Conservation (phyloP, 2,888 invertebrate species). For the Caenorhabditis virilis region DNA sequence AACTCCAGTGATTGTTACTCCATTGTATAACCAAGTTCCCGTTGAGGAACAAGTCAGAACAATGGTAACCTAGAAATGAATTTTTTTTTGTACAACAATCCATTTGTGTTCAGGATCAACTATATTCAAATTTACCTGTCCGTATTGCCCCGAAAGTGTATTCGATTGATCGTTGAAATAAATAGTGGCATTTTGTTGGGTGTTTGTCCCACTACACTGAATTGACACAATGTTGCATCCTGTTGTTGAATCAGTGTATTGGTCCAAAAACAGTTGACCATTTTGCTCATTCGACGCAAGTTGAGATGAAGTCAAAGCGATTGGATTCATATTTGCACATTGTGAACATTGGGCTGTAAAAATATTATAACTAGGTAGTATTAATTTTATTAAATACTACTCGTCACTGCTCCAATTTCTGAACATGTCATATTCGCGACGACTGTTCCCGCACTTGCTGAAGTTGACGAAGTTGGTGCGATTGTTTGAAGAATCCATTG, state of each 20-base stretch:
- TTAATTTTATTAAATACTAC: not conserved
- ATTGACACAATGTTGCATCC: constrained; percentile 45
- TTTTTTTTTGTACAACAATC: not conserved
- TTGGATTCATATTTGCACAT: constrained; percentile 43
- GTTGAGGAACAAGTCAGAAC: constrained; percentile 28
- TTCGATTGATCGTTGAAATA: constrained; percentile 27
- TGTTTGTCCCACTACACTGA: constrained; percentile 44
- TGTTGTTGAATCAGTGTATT: constrained; percentile 31
- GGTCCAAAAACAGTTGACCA: constrained; percentile 47
- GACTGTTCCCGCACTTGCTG: constrained; percentile 13
- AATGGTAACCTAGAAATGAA: constrained; percentile 13
- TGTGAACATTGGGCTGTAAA: constrained; percentile 22
- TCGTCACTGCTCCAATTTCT: constrained; percentile 10
- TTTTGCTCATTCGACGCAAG: constrained; percentile 29
- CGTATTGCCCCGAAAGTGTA: constrained; percentile 22
- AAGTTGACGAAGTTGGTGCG: constrained; percentile 7
- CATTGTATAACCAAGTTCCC: constrained; percentile 27
- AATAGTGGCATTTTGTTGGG: constrained; percentile 33
- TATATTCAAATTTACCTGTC: constrained; percentile 20
- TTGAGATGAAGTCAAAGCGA: constrained; percentile 21
- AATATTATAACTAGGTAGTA: not conserved
- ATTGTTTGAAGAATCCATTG: constrained; percentile 37
- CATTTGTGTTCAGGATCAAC: not conserved
- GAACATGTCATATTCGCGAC: constrained; percentile 17
- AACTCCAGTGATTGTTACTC: constrained; percentile 22